Base-by-base conservation (phyloP, 1,140 invertebrate genomes). In the Asobara japonica region DNA sequence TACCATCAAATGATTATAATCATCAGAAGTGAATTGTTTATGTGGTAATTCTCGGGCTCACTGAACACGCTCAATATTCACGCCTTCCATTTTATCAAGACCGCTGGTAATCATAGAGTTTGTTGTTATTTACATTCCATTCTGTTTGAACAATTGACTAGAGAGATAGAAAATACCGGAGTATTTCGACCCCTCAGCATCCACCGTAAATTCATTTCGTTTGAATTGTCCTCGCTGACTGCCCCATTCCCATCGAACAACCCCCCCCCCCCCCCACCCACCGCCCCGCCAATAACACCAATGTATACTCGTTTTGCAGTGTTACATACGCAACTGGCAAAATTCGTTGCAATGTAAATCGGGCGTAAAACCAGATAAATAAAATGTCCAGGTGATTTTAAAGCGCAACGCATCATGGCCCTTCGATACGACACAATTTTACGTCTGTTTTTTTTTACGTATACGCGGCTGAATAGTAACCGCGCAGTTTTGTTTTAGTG, bases 61-160 rank as follows among this genome's bases (percentile, higher is more conserved):
- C 20, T 64, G 30, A 30, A 30, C 10, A 33, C 6, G 3, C 33
- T 33, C 61, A 13, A 22, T 48, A 45, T 45, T 27, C 36, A 67
- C 38, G 2, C 25, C 36, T 45, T 5, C 5, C 20, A n/a, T 67
- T 45, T 20, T 27, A 51, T 67, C 65, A 45, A 48, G 67, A 76
- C 71, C 65, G 45, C 27, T 41, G 61, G 56, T 70, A 76, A 77
- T 77, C 76, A 76, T 76, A 71, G 51, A 38, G 65, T 65, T 71
- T 76, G 76, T 77, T 76, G 74, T 76, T 77, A 77, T 77, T 77
- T 77, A 74, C 76, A 76, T 77, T 72, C 65, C 76, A 76, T 77
- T 60, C 72, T 66, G 72, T 76, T 76, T 69, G 71, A 31, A 41
- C 76, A 74, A 76, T 77, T 72, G 66, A 67, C 71, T 73, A 56